Evolutionary conservation across 2,888 invertebrate genomes (phyloP).

Genomic region (Tetragonula carbonaria): DNA sequence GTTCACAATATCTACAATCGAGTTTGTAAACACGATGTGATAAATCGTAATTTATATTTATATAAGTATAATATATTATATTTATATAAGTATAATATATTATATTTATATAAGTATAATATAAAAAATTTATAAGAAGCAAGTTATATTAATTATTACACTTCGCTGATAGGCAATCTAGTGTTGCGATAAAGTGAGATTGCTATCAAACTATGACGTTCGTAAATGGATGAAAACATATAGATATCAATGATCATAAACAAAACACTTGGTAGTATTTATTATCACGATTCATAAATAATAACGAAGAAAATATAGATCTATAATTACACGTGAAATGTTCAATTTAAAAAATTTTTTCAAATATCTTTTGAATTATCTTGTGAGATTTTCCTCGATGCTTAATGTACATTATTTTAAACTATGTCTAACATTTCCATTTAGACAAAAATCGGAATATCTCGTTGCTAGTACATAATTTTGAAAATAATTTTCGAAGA

Average conservation of each 20-base stretch:
- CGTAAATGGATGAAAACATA: neutral
- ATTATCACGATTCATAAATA: neutral
- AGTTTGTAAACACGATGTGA: neutral
- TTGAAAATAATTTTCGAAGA: neutral
- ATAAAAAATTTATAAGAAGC: no score
- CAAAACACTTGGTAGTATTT: neutral
- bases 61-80: no score
- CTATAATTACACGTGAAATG: neutral
- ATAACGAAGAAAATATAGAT: neutral
- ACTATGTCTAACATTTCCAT: neutral
- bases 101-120: no score
- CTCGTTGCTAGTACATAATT: neutral
- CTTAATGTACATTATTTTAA: neutral
- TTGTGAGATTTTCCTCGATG: neutral
- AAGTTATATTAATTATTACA: constrained; percentile 39
- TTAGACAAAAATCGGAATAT: neutral
- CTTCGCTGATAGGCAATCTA: constrained; percentile 16
- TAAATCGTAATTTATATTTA: constrained; percentile 18
- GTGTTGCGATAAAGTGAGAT: neutral
- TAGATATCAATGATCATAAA: neutral
- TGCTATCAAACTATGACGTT: neutral
- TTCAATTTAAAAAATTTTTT: neutral
- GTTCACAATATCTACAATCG: neutral
- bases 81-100: no score
- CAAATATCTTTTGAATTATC: neutral